These are phyloP conservation scores for Archilochus colubris DNA, from an alignment of 2,113 vertebrate species.

Conservation along the genomic window DNA sequence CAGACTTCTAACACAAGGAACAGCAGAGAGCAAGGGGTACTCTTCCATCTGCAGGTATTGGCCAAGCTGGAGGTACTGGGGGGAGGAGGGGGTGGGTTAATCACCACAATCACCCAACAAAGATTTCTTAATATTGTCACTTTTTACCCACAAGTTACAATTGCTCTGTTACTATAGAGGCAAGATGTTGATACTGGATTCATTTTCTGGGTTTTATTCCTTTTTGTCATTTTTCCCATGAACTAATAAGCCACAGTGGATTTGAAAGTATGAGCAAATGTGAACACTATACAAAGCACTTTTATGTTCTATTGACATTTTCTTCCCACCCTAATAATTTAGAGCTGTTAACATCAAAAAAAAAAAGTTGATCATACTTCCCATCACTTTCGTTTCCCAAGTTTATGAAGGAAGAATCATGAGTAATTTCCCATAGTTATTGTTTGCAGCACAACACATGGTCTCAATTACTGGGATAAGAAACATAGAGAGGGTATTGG, in stretches of 20 bases:
- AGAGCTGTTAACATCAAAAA: slow-evolving; percentile 71
- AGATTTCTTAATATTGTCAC: slow-evolving; percentile 64
- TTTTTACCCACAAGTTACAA: slow-evolving; percentile 63
- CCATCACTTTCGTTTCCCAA: slow-evolving; percentile 68
- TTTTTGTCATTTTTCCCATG: slow-evolving; percentile 79
- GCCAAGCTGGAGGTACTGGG: not conserved
- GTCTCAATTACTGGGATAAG: slow-evolving; percentile 70
- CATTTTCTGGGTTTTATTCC: slow-evolving; percentile 72
- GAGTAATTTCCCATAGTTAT: slow-evolving; percentile 72
- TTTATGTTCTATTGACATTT: slow-evolving; percentile 73
- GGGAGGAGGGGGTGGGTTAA: slow-evolving; percentile 49
- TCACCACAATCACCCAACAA: not conserved
- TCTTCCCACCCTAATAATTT: slow-evolving; percentile 74
- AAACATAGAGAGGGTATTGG: slow-evolving; percentile 46
- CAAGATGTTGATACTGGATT: slow-evolving; percentile 78
- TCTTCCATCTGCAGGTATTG: not conserved
- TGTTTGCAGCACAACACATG: slow-evolving; percentile 70
- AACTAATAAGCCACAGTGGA: slow-evolving; percentile 79
- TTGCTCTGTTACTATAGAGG: slow-evolving; percentile 75
- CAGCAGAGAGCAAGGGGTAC: not conserved
- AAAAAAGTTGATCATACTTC: slow-evolving; percentile 52
- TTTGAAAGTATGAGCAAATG: slow-evolving; percentile 72
- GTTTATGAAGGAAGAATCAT: slow-evolving; percentile 56
- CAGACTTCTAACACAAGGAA: not conserved
- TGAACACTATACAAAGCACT: slow-evolving; percentile 71